Evolutionary conservation across 2,797 vertebrate genomes (phyloP).

Genomic region (Channallabes apus): DNA sequence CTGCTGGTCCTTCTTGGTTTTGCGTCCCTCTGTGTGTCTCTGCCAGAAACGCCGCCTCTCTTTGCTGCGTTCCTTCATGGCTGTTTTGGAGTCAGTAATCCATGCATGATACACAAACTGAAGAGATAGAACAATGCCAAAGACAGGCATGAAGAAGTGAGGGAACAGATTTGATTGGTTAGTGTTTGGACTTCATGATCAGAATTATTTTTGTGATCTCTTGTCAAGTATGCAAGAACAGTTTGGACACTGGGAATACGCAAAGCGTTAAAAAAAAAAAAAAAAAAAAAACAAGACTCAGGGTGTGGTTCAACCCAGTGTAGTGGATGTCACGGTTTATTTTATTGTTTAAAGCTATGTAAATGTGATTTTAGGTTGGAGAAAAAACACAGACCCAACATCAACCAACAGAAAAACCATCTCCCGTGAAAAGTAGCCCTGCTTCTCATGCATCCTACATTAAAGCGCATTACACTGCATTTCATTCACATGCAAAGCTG

Average conservation of each 20-base stretch:
- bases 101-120: conserved; percentile 96
- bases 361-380: conserved; percentile 40
- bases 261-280: conserved; percentile 5
- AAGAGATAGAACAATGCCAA: conserved; percentile 39
- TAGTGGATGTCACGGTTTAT: not conserved
- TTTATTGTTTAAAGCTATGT: not conserved
- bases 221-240: conserved; percentile 8
- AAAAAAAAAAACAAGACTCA: conserved; percentile 5
- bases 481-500: conserved; percentile 40
- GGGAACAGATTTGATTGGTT: not conserved
- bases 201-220: conserved; percentile 17
- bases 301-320: conserved; percentile 53
- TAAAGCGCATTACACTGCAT: conserved; percentile 46
- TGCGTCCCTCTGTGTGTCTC: conserved; percentile 65
- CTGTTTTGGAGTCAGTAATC: conserved; percentile 95
- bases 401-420: conserved; percentile 30
- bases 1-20: conserved; percentile 56
- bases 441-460: conserved; percentile 45
- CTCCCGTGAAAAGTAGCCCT: conserved; percentile 28
- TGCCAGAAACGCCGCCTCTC: conserved; percentile 76
- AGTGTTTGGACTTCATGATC: not conserved
- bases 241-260: conserved; percentile 35
- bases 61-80: conserved; percentile 82
- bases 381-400: conserved; percentile 55
- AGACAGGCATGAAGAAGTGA: conserved; percentile 36